Evolutionary conservation across 2,888 invertebrate genomes (phyloP).

Genomic region (Nemapogon koenigi): DNA sequence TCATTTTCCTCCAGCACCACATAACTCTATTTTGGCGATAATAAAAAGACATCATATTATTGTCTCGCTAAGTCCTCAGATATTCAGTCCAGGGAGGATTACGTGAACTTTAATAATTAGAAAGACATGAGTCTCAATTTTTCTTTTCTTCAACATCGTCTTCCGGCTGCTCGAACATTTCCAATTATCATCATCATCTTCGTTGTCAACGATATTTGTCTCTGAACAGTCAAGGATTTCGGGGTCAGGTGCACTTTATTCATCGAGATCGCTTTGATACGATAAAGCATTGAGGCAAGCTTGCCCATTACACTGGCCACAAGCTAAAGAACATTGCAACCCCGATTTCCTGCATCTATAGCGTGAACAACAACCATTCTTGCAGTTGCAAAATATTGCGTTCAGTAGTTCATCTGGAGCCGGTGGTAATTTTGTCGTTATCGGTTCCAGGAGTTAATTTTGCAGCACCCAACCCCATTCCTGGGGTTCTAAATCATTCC

Average conservation of each 20-base stretch:
- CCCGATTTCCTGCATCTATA: slow-evolving; percentile 11
- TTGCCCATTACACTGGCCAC: slow-evolving; percentile 11
- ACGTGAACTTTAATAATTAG: too few species aligned
- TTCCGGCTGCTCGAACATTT: slow-evolving; percentile 5
- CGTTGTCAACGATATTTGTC: slow-evolving; percentile 4
- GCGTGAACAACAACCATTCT: slow-evolving; percentile 11
- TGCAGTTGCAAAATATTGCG: slow-evolving; percentile 12
- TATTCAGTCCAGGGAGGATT: too few species aligned
- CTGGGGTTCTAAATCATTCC: slow-evolving; percentile 18
- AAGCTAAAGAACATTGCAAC: slow-evolving; percentile 8
- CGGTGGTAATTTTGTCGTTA: slow-evolving; percentile 1
- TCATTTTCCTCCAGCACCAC: slow-evolving; percentile 10
- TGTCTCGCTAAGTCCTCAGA: too few species aligned
- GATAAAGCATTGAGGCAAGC: slow-evolving; percentile 10
- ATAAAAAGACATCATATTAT: too few species aligned
- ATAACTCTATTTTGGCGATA: too few species aligned
- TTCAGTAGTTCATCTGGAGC: slow-evolving; percentile 9
- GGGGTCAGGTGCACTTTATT: slow-evolving; percentile 7
- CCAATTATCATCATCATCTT: slow-evolving; percentile 8
- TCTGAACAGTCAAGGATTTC: slow-evolving; percentile 4
- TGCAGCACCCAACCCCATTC: slow-evolving; percentile 16
- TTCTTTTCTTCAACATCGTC: slow-evolving; percentile 8
- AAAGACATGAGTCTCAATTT: slow-evolving; percentile 5
- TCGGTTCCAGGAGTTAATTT: slow-evolving; percentile 17
- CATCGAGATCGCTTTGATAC: slow-evolving; percentile 6